phyloP scores from a whole-genome alignment of 2,888 invertebrate species.

The Copidosoma aretas region DNA sequence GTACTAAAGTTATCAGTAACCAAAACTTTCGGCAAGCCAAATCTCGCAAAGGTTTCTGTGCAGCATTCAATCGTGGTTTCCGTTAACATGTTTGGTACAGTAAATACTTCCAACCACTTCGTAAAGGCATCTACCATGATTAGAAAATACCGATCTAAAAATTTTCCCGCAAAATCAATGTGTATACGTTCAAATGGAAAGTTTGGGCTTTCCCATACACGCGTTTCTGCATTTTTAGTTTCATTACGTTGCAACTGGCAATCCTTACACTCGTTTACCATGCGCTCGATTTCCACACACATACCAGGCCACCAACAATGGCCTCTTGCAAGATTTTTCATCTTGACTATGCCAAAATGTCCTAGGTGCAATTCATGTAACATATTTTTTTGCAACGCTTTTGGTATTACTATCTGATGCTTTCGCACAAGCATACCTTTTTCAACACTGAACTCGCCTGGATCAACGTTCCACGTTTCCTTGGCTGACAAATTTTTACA shows the following conservation, averaged over 20 bases:
- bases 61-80: conserved; percentile 31
- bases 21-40: conserved; percentile 35
- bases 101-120: conserved; percentile 32
- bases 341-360: conserved; percentile 45
- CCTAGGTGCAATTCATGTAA: conserved; percentile 44
- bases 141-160: conserved; percentile 36
- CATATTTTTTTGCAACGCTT: too few relatives aligned
- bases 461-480: conserved; percentile 13
- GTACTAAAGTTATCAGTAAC: conserved; percentile 42
- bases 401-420: too few relatives aligned
- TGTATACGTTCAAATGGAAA: conserved; percentile 39
- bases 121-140: conserved; percentile 40
- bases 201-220: conserved; percentile 38
- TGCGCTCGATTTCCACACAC: conserved; percentile 35
- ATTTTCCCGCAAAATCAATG: conserved; percentile 40
- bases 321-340: conserved; percentile 43
- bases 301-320: conserved; percentile 45
- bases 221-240: conserved; percentile 27
- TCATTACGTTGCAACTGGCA: conserved; percentile 32
- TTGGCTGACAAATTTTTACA: not conserved
- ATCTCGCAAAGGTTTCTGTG: conserved; percentile 29
- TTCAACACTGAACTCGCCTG: conserved; percentile 12
- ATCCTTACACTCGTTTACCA: conserved; percentile 23
- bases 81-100: conserved; percentile 32
- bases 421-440: conserved; percentile 12